Evolutionary conservation across 2,888 invertebrate species (phyloP).

Genomic region (Morpho deidamia): DNA sequence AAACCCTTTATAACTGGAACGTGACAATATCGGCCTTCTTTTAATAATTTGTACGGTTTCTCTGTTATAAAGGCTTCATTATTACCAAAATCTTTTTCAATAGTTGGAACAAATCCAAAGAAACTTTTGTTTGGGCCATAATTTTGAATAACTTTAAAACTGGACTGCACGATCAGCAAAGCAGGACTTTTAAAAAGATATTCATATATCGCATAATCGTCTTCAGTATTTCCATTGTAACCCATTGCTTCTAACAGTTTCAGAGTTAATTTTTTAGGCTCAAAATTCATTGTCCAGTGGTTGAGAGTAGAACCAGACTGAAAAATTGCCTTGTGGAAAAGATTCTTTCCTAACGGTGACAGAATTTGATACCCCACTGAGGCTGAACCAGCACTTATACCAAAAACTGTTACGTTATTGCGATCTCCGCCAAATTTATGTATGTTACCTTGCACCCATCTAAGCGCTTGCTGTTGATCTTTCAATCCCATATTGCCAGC

Average conservation of each 20-base stretch:
- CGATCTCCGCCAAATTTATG: slow-evolving; percentile 44
- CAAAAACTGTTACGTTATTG: slow-evolving; percentile 47
- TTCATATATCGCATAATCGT: slow-evolving; percentile 31
- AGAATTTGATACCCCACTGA: slow-evolving; percentile 46
- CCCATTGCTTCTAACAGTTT: slow-evolving; percentile 36
- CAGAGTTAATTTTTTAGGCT: slow-evolving; percentile 31
- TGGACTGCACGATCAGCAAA: slow-evolving; percentile 23
- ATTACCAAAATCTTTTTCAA: slow-evolving; percentile 44
- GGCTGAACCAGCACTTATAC: slow-evolving; percentile 46
- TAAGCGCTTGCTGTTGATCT: slow-evolving; percentile 51
- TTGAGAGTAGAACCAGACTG: slow-evolving; percentile 49
- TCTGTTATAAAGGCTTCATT: slow-evolving; percentile 37
- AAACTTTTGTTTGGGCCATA: slow-evolving; percentile 29
- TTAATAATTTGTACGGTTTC: slow-evolving; percentile 53
- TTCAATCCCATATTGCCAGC: slow-evolving; percentile 57
- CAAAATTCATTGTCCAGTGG: slow-evolving; percentile 42
- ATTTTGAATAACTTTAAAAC: slow-evolving; percentile 25
- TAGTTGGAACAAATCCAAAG: slow-evolving; percentile 46
- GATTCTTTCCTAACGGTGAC: slow-evolving; percentile 39
- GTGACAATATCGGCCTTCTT: slow-evolving; percentile 44
- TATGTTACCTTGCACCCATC: slow-evolving; percentile 53
- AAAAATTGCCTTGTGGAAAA: slow-evolving; percentile 51
- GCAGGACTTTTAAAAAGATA: slow-evolving; percentile 31
- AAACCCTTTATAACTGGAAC: slow-evolving; percentile 71
- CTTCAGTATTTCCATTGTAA: slow-evolving; percentile 32